phyloP scores from a whole-genome alignment of 2,888 invertebrate genomes.

The Cremastinae sp. region DNA sequence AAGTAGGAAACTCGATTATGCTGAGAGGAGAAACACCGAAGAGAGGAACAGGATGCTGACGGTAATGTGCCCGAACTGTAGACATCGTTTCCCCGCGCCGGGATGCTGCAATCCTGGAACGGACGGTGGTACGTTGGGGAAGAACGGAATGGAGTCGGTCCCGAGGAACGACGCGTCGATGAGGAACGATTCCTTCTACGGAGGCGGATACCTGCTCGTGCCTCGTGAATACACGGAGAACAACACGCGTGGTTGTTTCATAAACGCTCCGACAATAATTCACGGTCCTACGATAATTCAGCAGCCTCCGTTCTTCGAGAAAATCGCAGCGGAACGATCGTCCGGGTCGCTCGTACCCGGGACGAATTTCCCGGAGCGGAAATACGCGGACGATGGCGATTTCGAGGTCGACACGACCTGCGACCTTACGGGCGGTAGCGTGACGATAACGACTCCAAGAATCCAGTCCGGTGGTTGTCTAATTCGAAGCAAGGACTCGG shows the following conservation, averaged over 20 bases:
- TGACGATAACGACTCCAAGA: constrained; percentile 71
- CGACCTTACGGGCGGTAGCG: constrained; percentile 70
- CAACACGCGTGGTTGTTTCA: constrained; percentile 70
- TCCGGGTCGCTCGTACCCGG: neutral
- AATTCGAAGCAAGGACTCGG: constrained; percentile 67
- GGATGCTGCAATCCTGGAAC: constrained; percentile 71
- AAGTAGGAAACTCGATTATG: constrained; percentile 49
- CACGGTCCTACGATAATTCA: constrained; percentile 70
- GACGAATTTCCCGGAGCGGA: neutral
- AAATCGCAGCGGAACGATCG: neutral
- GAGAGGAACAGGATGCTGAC: constrained; percentile 77
- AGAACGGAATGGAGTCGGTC: constrained; percentile 1
- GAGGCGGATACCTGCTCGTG: constrained; percentile 65
- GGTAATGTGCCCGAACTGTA: constrained; percentile 87
- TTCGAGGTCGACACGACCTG: constrained; percentile 70
- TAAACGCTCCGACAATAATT: constrained; percentile 72
- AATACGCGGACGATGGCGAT: constrained; percentile 7
- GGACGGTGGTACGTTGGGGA: constrained; percentile 25
- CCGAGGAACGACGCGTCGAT: neutral
- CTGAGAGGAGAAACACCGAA: constrained; percentile 22
- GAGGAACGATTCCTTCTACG: constrained; percentile 62
- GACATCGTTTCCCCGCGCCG: constrained; percentile 83
- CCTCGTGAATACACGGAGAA: constrained; percentile 68
- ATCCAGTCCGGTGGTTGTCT: constrained; percentile 68
- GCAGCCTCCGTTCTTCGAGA: constrained; percentile 32